These are phyloP conservation scores for Lottia gigantea DNA, from an alignment of 2,888 invertebrate genomes.

Conservation along the genomic window DNA sequence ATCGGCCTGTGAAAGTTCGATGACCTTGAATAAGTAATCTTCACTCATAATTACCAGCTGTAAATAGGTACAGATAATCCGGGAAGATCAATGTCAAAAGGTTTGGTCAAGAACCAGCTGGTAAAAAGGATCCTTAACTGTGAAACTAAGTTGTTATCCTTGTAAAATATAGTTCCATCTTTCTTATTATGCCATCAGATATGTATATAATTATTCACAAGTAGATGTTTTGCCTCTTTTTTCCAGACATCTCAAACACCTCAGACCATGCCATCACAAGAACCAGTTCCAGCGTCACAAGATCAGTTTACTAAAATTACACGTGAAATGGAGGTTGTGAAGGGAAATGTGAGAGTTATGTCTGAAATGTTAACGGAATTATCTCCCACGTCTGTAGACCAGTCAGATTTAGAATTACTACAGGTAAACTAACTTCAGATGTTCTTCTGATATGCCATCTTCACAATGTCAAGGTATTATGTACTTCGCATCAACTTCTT, in stretches of 20 bases:
- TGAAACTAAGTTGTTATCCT: too few species aligned
- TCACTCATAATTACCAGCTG: too few species aligned
- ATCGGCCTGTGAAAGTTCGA: too few species aligned
- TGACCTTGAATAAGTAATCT: too few species aligned
- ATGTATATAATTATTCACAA: neutral
- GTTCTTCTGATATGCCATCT: too few species aligned
- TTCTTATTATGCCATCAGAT: neutral
- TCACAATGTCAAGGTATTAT: too few species aligned
- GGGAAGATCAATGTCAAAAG: too few species aligned
- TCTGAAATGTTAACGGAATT: slow-evolving; percentile 95
- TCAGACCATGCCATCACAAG: slow-evolving; percentile 25
- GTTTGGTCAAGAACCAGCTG: too few species aligned
- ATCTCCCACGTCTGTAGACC: slow-evolving; percentile 83
- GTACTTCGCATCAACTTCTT: too few species aligned
- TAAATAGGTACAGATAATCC: too few species aligned
- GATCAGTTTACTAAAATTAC: slow-evolving; percentile 91
- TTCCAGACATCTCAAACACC: slow-evolving; percentile 14
- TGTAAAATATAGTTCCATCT: too few species aligned
- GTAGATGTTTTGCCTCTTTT: neutral
- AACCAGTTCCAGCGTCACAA: slow-evolving; percentile 72
- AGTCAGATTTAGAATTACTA: slow-evolving; percentile 87
- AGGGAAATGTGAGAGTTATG: slow-evolving; percentile 92
- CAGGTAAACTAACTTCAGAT: slow-evolving; percentile 73
- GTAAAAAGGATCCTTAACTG: too few species aligned
- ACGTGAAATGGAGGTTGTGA: slow-evolving; percentile 92